Conservation (phyloP, 2,888 invertebrate species). For the Petrolisthes manimaculis region DNA sequence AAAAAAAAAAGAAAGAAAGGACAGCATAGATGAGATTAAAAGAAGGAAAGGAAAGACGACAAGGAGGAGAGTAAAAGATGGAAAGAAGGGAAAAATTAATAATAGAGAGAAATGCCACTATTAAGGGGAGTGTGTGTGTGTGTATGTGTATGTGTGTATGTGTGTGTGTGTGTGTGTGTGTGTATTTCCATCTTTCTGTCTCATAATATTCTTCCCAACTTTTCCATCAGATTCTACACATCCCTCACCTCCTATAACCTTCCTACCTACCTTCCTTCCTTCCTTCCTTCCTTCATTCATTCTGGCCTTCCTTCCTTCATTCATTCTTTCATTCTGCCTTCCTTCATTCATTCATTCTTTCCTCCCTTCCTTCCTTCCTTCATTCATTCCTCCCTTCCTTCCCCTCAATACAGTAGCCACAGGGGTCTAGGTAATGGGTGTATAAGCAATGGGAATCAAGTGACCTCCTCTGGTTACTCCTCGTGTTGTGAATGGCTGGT, state of each 20-base stretch:
- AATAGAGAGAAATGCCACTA: not conserved
- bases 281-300: not conserved
- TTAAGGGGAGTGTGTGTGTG: not conserved
- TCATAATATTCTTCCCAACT: not conserved
- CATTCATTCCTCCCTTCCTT: not conserved
- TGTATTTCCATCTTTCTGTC: not conserved
- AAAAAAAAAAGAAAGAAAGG: not conserved
- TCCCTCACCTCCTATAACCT: not conserved
- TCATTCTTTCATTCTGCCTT: not conserved
- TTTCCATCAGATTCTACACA: not conserved
- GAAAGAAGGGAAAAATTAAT: not conserved
- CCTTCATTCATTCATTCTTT: not conserved
- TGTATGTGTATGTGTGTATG: too few species aligned
- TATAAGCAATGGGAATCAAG: too few species aligned
- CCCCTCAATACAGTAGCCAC: constrained; percentile 2
- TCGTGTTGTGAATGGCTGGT: too few species aligned
- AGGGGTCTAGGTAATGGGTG: too few species aligned
- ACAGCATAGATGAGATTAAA: not conserved
- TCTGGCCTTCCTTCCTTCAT: not conserved
- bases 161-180: not conserved
- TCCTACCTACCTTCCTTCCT: not conserved
- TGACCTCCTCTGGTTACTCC: too few species aligned
- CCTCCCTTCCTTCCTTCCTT: not conserved
- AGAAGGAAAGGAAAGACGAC: not conserved
- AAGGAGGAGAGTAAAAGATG: not conserved